A percentile compares a stretch with the other conserved stretches of the same genome.
Conservation (phyloP, 2,888 invertebrate species). For the Ichneumon xanthorius region DNA sequence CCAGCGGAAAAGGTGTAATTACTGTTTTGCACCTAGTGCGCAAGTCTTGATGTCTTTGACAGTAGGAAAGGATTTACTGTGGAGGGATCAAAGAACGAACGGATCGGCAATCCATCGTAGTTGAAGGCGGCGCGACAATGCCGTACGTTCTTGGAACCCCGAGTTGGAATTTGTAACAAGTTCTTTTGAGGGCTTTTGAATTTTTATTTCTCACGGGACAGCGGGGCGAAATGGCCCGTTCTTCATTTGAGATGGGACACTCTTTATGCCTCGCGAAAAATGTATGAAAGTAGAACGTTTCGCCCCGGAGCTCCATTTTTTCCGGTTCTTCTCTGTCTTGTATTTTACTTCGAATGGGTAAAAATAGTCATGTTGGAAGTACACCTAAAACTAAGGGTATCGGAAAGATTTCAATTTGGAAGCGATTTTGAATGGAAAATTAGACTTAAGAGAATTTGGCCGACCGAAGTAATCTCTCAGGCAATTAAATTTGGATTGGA, state of each 20-base stretch:
- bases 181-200: not conserved
- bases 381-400: not conserved
- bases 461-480: not conserved
- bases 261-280: not conserved
- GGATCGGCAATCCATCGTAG: not conserved
- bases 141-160: not conserved
- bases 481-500: not conserved
- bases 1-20: conserved; percentile 42
- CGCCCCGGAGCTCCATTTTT: no score
- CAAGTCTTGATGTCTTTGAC: conserved; percentile 22
- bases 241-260: not conserved
- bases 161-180: not conserved
- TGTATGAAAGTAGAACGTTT: not conserved
- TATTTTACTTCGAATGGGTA: not conserved
- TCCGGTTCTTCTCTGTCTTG: no score
- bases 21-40: conserved; percentile 52
- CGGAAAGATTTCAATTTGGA: not conserved
- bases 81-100: not conserved
- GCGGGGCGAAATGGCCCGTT: not conserved
- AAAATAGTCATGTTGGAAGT: not conserved
- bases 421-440: not conserved
- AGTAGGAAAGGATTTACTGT: not conserved
- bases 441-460: not conserved
- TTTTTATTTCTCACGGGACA: not conserved
- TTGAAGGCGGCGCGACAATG: conserved; percentile 9